Conservation (phyloP, 2,797 vertebrate genomes). For the Danio tinwini region DNA sequence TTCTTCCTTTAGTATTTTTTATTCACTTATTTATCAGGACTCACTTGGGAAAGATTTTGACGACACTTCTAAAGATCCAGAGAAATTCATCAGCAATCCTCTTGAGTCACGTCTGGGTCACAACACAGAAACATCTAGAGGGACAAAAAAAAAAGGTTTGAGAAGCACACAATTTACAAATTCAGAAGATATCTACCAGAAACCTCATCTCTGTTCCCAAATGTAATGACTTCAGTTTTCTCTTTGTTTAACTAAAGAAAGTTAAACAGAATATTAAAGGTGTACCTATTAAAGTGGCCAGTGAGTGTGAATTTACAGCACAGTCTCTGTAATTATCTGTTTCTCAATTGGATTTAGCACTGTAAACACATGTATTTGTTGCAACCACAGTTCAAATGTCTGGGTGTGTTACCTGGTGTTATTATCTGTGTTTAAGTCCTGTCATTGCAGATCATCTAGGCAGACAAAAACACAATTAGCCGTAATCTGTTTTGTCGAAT, state of each 20-base stretch:
- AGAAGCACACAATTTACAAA: not conserved
- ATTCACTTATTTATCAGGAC: conserved; percentile 28
- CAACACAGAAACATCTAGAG: not conserved
- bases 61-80: conserved; percentile 39
- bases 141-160: conserved; percentile 32
- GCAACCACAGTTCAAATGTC: not conserved
- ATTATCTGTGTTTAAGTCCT: not conserved
- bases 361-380: not conserved
- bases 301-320: too few species aligned
- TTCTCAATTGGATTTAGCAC: not conserved
- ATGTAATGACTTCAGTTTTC: too few species aligned
- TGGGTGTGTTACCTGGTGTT: not conserved
- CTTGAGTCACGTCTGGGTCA: conserved; percentile 31
- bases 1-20: not conserved
- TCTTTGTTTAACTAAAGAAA: too few species aligned
- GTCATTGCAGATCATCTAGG: conserved; percentile 9
- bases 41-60: conserved; percentile 30
- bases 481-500: conserved; percentile 5
- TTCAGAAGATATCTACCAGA: not conserved
- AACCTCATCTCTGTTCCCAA: too few species aligned
- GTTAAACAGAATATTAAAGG: too few species aligned
- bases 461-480: conserved; percentile 8
- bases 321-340: not conserved
- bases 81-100: conserved; percentile 59
- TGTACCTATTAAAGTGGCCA: too few species aligned